Evolutionary conservation across 2,113 vertebrate genomes (phyloP), one percentile per base, ranked within the genome.

Genomic region (Elaphurus davidianus): DNA sequence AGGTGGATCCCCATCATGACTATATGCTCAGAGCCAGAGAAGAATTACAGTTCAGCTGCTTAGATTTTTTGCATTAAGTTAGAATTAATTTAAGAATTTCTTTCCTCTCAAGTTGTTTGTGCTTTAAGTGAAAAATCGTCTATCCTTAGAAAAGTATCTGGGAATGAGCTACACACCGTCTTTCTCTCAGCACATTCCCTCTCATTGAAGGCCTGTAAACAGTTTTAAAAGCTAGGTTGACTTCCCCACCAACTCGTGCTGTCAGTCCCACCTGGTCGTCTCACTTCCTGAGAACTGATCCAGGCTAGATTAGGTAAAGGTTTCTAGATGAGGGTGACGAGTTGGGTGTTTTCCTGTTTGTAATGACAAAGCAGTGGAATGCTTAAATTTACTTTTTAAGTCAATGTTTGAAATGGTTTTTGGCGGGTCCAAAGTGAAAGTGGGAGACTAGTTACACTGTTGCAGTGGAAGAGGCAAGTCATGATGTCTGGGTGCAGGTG

Each of bases 81-180:
- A 52, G 9, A 81, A 81, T 52, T 81, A 81, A 81, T 71, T 3
- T 87, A 76, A 78, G 47, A 83, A 50, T 83, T 57, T n/a, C 78
- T 81, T 55, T 81, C 27, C 2, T 88, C 27, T 96, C 40, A 76
- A 27, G 9, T 83, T 94, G 14, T 83, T 83, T 91, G 9, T 64
- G 4, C 90, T 84, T 5, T 71, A 84, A 8, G 54, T 82, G 7
- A 47, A 81, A 84, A 94, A 91, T 74, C 17, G 62, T 9, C 1
- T 7, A 60, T 28, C 86, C 6, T 93, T 98, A 62, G n/a, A 94
- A 89, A 89, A 40, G 25, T 43, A 62, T 17, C 36, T 76, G 16
- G 47, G 25, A 64, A 78, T 62, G 52, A 79, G 52, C 28, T 50
- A 33, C 27, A 33, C 9, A 50, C 45, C 0, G 0, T 2, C 28